Percentiles rank a stretch among this genome's conserved stretches.
Conservation (phyloP, 2,797 vertebrate genomes). For the Adrianichthys oophorus region DNA sequence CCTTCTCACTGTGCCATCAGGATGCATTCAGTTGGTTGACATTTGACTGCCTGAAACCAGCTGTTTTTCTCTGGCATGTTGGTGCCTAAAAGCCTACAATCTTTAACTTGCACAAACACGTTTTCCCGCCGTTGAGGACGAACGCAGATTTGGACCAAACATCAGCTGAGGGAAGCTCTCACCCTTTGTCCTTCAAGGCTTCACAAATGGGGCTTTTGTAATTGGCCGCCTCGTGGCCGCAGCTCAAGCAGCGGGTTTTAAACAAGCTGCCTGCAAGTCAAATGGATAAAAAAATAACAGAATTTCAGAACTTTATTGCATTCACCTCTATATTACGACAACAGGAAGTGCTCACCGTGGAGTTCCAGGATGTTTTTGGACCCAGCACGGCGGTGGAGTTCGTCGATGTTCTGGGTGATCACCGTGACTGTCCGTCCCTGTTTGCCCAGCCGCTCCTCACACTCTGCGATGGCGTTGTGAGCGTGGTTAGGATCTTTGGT, state of each 20-base stretch:
- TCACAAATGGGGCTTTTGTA: conserved; percentile 90
- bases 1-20: not conserved
- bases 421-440: conserved; percentile 87
- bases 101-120: conserved; percentile 19
- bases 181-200: conserved; percentile 91
- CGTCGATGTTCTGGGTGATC: conserved; percentile 95
- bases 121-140: conserved; percentile 14
- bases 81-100: conserved; percentile 28
- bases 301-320: too few relatives aligned
- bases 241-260: conserved; percentile 90
- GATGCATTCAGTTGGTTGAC: conserved; percentile 35
- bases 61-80: conserved; percentile 44
- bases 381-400: conserved; percentile 90
- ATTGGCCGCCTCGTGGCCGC: conserved; percentile 84
- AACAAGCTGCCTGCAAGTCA: conserved; percentile 88
- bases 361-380: conserved; percentile 89
- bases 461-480: conserved; percentile 88
- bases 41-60: conserved; percentile 17
- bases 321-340: too few relatives aligned
- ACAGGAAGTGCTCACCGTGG: conserved; percentile 78
- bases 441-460: conserved; percentile 83
- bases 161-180: conserved; percentile 39
- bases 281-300: not conserved
- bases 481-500: conserved; percentile 87
- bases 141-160: not conserved